Percentiles rank a stretch among this genome's conserved stretches.
Evolutionary conservation across 1,140 invertebrate genomes (phyloP).

Genomic region (Lasaia peninsularis): DNA sequence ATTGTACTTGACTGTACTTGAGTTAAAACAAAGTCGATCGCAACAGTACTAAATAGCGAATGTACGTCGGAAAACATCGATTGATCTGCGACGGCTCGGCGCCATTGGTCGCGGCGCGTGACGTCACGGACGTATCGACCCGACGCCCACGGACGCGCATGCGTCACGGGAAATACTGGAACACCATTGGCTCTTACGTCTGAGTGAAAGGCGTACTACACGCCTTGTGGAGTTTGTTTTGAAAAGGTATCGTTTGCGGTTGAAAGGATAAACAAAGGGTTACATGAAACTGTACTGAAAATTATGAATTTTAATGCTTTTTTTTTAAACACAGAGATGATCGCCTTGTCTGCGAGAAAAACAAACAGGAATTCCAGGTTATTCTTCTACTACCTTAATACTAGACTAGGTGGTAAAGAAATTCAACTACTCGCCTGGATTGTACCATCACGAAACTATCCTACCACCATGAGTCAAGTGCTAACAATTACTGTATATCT

Average conservation of each 20-base stretch:
- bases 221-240: constrained; percentile 31
- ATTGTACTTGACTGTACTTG: constrained; percentile 9
- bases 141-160: constrained; percentile 60
- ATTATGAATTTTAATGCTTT: neutral
- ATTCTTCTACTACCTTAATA: no score
- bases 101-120: constrained; percentile 61
- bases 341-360: no score
- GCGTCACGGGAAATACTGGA: constrained; percentile 35
- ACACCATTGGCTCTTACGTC: constrained; percentile 44
- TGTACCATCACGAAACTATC: no score
- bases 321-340: neutral
- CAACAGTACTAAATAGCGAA: constrained; percentile 20
- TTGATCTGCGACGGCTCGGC: constrained; percentile 56
- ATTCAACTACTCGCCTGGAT: no score
- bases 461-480: no score
- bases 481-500: no score
- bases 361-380: no score
- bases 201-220: constrained; percentile 17
- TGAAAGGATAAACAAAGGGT: constrained; percentile 28
- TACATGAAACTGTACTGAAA: constrained; percentile 4
- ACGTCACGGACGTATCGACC: constrained; percentile 69
- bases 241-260: constrained; percentile 27
- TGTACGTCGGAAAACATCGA: constrained; percentile 49
- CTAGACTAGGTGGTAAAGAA: no score
- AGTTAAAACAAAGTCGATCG: constrained; percentile 5